These are phyloP conservation scores for Brachypterus glaber DNA, from an alignment of 2,888 invertebrate genomes.

Conservation along the genomic window DNA sequence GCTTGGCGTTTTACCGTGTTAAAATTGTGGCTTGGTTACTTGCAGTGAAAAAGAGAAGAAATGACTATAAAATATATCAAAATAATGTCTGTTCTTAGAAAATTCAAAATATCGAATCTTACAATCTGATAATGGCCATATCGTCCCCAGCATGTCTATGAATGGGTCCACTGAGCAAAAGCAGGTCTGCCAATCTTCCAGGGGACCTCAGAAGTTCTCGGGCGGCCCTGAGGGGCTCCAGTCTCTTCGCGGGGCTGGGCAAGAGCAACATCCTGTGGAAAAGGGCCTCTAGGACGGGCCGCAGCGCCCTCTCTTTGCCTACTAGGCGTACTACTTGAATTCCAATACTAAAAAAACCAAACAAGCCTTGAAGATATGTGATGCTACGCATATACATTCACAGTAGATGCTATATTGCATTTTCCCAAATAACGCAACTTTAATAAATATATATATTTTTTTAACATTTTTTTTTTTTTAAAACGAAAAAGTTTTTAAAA, in stretches of 20 bases:
- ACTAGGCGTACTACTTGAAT: constrained; percentile 81
- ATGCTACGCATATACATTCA: too few species aligned
- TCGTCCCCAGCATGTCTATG: constrained; percentile 62
- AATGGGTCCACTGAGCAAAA: constrained; percentile 49
- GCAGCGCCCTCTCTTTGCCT: constrained; percentile 74
- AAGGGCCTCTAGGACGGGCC: constrained; percentile 85
- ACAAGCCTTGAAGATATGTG: background rate
- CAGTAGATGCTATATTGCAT: too few species aligned
- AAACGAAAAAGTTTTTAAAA: too few species aligned
- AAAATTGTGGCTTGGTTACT: too few species aligned
- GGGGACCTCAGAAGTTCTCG: constrained; percentile 73
- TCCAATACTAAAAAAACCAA: constrained; percentile 58
- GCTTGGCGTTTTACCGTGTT: too few species aligned
- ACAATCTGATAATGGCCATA: constrained; percentile 76
- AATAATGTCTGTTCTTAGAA: too few species aligned
- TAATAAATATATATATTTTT: too few species aligned
- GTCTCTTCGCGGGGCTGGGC: constrained; percentile 74
- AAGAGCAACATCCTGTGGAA: constrained; percentile 88
- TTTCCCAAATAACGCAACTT: too few species aligned
- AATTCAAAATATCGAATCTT: constrained; percentile 39
- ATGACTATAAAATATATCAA: too few species aligned
- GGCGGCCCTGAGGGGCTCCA: constrained; percentile 75
- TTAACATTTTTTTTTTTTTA: too few species aligned
- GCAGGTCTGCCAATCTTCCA: constrained; percentile 63
- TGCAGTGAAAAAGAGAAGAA: background rate